Evolutionary conservation across 2,797 vertebrate genomes (phyloP), one percentile per base, ranked within the genome.

Genomic region (Fistularia tabacaria): DNA sequence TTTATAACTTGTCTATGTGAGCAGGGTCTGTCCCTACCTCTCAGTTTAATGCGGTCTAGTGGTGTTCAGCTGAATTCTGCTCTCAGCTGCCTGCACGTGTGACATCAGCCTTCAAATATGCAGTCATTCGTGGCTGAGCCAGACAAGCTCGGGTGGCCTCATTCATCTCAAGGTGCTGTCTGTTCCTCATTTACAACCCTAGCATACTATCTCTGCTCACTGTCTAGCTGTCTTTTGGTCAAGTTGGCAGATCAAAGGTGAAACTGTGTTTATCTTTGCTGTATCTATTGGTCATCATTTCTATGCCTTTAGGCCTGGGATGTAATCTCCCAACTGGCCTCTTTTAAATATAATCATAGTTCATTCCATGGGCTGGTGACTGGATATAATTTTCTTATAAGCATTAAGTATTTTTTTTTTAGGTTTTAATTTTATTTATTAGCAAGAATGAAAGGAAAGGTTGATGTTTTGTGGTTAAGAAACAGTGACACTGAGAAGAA

Each of bases 91-190:
- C 66, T 74, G 64, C 69, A 62, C 37, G 69, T 64, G 72, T 91
- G 87, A 91, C 86, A 84, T 90, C 90, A 91, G 63, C 83, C 71
- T 64, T 64, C 46, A 89, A 82, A 64, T 86, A 91, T 91, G 87
- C 79, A 61, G 68, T 51, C 77, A 66, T 60, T 72, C 66, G 37
- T 77, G 74, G 50, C 69, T 44, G 45, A 71, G 77, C 67, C 72
- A 79, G 74, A 69, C 47, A 37, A 69, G 64, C 72, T 74, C 39
- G 44, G 54, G 64, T 75, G 60, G 64, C 60, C 72, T 53, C 68
- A 59, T 84, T 81, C 73, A 82, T 81, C 70, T 79, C 64, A 74
- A 82, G 78, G 66, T 81, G 73, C 67, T 64, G 71, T 64, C 73
- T 70, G 57, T n/a, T 41, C 44, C 59, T 64, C 47, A 50, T 66